Evolutionary conservation across 2,797 vertebrate genomes (phyloP).

Genomic region (Sebastes melanostomus): DNA sequence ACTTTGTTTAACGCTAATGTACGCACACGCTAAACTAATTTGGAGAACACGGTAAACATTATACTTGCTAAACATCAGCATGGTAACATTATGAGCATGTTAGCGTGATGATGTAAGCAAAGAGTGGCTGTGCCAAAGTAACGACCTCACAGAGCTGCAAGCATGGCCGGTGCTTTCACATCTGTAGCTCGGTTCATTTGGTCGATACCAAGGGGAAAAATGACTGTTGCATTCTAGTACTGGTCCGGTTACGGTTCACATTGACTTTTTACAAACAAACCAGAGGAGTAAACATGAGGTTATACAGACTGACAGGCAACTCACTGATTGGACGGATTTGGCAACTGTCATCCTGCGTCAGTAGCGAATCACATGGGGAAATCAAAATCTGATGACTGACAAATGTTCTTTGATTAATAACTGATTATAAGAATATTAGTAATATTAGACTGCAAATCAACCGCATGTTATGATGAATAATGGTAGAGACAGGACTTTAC

Average conservation of each 20-base stretch:
- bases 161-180: background rate
- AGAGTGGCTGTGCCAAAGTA: no score
- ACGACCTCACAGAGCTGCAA: no score
- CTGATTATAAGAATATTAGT: background rate
- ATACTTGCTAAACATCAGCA: no score
- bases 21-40: no score
- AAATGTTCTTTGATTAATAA: background rate
- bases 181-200: background rate
- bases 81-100: no score
- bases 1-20: no score
- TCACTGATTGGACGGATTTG: background rate
- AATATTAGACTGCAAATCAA: no score
- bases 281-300: no score
- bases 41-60: no score
- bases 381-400: background rate
- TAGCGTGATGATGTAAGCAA: no score
- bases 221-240: background rate
- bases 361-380: background rate
- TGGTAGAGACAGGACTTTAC: no score
- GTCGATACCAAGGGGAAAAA: background rate
- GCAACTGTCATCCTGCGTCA: background rate
- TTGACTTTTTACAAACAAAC: background rate
- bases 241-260: background rate
- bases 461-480: no score
- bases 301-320: background rate